These are phyloP conservation scores for Andrena cerasifolii DNA, from an alignment of 1,140 invertebrate genomes.

Conservation along the genomic window DNA sequence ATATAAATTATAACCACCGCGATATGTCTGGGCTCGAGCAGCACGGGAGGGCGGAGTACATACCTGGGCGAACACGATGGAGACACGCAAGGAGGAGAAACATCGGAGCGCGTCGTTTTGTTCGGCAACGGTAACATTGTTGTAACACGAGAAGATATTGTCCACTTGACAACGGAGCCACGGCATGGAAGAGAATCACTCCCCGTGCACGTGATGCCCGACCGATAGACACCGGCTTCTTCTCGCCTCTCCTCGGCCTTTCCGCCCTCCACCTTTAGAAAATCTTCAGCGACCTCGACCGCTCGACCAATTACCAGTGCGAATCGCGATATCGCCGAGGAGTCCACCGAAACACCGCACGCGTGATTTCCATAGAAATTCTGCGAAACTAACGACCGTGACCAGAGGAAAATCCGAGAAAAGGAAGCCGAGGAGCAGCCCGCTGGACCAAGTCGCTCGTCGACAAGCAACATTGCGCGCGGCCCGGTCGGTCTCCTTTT, in stretches of 20 bases:
- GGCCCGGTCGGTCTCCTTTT: background rate
- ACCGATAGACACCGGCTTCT: conserved; percentile 28
- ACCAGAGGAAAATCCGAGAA: background rate
- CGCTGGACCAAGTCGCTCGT: background rate
- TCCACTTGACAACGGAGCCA: conserved; percentile 68
- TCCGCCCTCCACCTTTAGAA: conserved; percentile 8
- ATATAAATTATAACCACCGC: conserved; percentile 60
- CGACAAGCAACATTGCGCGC: background rate
- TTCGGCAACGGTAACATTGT: conserved; percentile 66
- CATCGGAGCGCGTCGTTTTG: conserved; percentile 63
- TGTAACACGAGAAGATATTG: conserved; percentile 75
- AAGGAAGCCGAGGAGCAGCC: background rate
- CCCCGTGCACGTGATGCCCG: conserved; percentile 61
- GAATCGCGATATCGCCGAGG: too few species aligned
- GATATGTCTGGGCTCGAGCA: conserved; percentile 49
- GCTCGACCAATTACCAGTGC: too few species aligned
- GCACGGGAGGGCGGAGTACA: background rate
- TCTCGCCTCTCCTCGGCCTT: too few species aligned
- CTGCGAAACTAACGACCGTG: background rate
- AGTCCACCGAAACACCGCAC: too few species aligned
- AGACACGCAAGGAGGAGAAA: conserved; percentile 40
- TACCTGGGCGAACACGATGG: conserved; percentile 18
- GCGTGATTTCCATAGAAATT: background rate
- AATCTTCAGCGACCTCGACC: too few species aligned
- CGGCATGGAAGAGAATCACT: conserved; percentile 59